Evolutionary conservation across 2,113 vertebrate species (phyloP).

Genomic region (Oreotrochilus melanogaster): DNA sequence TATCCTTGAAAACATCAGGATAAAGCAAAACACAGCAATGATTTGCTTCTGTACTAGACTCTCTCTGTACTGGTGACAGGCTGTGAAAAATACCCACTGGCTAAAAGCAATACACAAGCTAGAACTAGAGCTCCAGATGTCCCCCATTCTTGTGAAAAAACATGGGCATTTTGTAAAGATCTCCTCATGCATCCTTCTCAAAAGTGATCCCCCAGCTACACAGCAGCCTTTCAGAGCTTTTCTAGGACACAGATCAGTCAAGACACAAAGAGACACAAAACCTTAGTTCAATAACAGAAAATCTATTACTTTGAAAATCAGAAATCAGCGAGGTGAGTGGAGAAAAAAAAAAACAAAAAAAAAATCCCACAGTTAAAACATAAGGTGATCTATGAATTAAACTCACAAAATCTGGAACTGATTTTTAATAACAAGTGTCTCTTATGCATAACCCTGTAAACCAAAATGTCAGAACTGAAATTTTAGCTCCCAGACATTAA

Average conservation of each 20-base stretch:
- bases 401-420: not conserved
- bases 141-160: not conserved
- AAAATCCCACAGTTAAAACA: not conserved
- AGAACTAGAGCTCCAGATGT: not conserved
- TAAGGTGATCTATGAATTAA: not conserved
- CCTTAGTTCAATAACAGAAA: not conserved
- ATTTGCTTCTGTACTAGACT: not conserved
- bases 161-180: not conserved
- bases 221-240: not conserved
- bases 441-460: not conserved
- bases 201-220: not conserved
- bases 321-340: not conserved
- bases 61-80: not conserved
- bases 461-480: not conserved
- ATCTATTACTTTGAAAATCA: not conserved
- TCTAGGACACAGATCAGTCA: not conserved
- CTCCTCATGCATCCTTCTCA: not conserved
- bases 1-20: constrained; percentile 30
- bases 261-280: not conserved
- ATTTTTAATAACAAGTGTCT: not conserved
- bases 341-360: not conserved
- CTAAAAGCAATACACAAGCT: not conserved
- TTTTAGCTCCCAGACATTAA: not conserved
- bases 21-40: not conserved
- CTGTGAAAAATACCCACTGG: not conserved